Conservation (phyloP, 2,888 invertebrate species). For the Baccha elongata region DNA sequence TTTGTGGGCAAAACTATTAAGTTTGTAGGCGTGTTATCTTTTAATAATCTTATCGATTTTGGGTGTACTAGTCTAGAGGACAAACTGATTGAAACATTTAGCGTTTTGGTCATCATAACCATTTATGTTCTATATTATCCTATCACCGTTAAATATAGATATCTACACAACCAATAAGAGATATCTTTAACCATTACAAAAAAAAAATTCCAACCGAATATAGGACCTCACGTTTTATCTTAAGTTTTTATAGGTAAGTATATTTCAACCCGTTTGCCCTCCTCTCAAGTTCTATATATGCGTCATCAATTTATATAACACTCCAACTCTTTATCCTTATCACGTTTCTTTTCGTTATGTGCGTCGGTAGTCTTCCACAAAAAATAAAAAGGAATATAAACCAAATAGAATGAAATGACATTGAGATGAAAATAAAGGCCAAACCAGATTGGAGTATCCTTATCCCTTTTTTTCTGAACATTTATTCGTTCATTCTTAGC, state of each 20-base stretch:
- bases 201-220: conserved; percentile 50
- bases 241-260: conserved; percentile 28
- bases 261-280: neutral
- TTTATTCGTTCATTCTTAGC: conserved; percentile 12
- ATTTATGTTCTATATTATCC: conserved; percentile 26
- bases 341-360: conserved; percentile 50
- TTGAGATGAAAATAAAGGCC: conserved; percentile 64
- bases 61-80: no score
- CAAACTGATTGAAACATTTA: conserved; percentile 42
- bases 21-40: no score
- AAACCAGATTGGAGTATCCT: conserved; percentile 43
- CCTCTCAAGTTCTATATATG: conserved; percentile 21
- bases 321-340: conserved; percentile 60
- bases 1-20: no score
- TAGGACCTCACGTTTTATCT: conserved; percentile 69
- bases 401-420: conserved; percentile 70
- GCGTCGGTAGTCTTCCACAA: conserved; percentile 24
- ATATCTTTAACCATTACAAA: neutral
- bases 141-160: conserved; percentile 10
- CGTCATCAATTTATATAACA: conserved; percentile 34
- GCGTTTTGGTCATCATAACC: conserved; percentile 45
- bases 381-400: conserved; percentile 35
- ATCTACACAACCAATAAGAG: neutral
- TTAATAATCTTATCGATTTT: no score
- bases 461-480: conserved; percentile 15